Evolutionary conservation across 2,888 invertebrate genomes (phyloP).

Genomic region (Patella caerulea): DNA sequence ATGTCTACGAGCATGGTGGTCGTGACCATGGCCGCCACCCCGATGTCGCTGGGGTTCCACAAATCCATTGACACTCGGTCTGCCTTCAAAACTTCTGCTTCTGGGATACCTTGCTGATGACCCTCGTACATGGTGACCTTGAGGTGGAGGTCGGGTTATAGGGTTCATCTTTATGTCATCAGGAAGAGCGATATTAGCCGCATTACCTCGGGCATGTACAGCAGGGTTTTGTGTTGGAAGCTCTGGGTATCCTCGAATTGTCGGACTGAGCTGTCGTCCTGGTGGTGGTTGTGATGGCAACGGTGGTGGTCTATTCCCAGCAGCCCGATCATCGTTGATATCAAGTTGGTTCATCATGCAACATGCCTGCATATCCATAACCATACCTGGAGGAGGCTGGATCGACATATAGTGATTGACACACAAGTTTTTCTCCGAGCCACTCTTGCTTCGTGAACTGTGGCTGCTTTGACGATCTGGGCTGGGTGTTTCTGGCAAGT

Average conservation of each 20-base stretch:
- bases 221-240: background rate
- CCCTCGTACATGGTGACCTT: conserved; percentile 19
- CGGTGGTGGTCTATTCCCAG: background rate
- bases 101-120: conserved; percentile 49
- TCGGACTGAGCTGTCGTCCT: conserved; percentile 20
- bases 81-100: conserved; percentile 62
- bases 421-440: background rate
- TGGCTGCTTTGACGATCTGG: conserved; percentile 44
- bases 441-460: conserved; percentile 34
- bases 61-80: conserved; percentile 41
- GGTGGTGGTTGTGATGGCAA: conserved; percentile 27
- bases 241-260: background rate
- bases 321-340: conserved; percentile 15
- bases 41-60: conserved; percentile 14
- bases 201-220: background rate
- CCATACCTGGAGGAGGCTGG: background rate
- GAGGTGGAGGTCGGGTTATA: conserved; percentile 60
- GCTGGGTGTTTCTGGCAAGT: conserved; percentile 34
- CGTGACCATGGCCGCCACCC: background rate
- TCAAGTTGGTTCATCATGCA: background rate
- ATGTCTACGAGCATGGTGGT: conserved; percentile 15
- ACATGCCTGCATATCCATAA: background rate
- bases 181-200: conserved; percentile 43
- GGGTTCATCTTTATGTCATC: conserved; percentile 65
- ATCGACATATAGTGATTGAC: conserved; percentile 17